Evolutionary conservation across 2,797 vertebrate species (phyloP), one percentile per base, ranked within the genome.

Genomic region (Tauraco hartlaubi): DNA sequence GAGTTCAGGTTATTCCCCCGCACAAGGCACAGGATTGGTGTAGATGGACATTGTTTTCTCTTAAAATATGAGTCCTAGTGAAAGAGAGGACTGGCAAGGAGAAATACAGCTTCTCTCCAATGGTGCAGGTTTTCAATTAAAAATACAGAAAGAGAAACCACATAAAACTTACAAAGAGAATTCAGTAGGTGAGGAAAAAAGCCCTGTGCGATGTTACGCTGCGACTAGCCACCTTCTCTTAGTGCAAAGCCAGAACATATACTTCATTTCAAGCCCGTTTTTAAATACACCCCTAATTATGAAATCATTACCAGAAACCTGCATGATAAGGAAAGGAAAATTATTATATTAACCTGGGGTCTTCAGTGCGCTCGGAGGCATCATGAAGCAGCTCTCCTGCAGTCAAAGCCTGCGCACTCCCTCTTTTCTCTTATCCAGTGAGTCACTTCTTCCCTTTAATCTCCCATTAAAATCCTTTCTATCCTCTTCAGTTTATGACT

Each of bases 401-500:
- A 87, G 81, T 87, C 77, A 77, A 88, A 81, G 81, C 88, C 55
- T 67, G 80, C 13, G 5, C 71, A 51, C 51, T 90, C 90, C 72
- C 82, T 64, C 63, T 74, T 75, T 67, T 35, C 62, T 64, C 59
- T 94, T 86, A 67, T 43, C 64, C 83, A 96, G 85, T 85, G 88
- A 97, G 94, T 96, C 88, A 95, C 89, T 94, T 98, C 80, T 92
- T 95, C 75, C 84, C 90, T 95, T 96, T 97, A 95, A 97, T 97
- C 94, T 94, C 91, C 85, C 92, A 97, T 97, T 98, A 95, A 97
- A 97, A 98, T 96, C 94, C 87, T 85, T 91, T 92, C 96, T 97
- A 96, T 96, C 94, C 95, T 96, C 96, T 96, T 97, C 97, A 97
- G 91, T 97, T 98, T 97, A 94, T 94, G 95, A 95, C 94, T 97